Evolutionary conservation across 2,113 vertebrate genomes (phyloP), one percentile per base, ranked within the genome.

Genomic region (Rattus rattus): DNA sequence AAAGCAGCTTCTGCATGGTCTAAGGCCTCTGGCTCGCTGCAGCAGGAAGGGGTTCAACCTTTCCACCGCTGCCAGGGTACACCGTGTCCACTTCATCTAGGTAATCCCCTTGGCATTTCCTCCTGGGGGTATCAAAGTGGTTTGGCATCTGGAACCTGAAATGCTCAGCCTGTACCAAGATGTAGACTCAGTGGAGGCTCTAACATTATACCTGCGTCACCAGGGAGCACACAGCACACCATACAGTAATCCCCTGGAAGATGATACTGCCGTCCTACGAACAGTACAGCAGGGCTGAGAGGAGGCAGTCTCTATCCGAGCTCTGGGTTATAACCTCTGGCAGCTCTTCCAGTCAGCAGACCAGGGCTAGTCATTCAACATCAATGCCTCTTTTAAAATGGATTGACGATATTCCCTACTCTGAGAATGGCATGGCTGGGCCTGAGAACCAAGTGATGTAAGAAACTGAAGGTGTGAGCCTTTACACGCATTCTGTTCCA

Each of bases 91-190:
- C 28, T 43, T 47, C 39, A 16, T 61, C n/a, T 36, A 79, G 5
- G 0, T n/a, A 12, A 4, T 30, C 36, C 30, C 3, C 26, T 4
- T 12, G 12, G n/a, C 20, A 1, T 19, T 4, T 43, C 59, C 67
- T n/a, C 22, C 26, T 28, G 9, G 70, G 75, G 47, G 30, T 24
- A 20, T 59, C 17, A 8, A 2, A 26, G 69, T 3, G 7, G 83
- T 63, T 88, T 36, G 7, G 4, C 1, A 30, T 20, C 86, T 59
- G 59, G 59, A 52, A 10, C 19, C 0, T 5, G 73, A 61, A n/a
- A 63, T 26, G 3, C 22, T 6, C 24, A 52, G 76, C n/a, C 7
- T 33, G 17, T 52, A 86, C 72, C 19, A 4, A 67, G 49, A 56
- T 22, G 43, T 7, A 43, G 91, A 7, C 3, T 33, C 12, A 1